Evolutionary conservation across 1,140 invertebrate species (phyloP), one percentile per base, ranked within the genome.

Genomic region (Monochamus saltuarius): DNA sequence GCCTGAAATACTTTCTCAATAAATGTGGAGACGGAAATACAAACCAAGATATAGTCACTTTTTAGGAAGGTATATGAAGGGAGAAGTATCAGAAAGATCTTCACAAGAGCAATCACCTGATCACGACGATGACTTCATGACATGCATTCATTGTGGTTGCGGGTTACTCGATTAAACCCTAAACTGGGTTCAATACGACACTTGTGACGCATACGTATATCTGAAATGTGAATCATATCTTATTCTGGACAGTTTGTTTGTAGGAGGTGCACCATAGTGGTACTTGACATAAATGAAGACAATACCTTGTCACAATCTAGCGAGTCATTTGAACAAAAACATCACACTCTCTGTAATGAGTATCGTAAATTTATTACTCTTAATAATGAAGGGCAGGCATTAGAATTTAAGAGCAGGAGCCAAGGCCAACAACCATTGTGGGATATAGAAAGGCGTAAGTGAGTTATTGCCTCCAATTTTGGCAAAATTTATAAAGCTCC

Each of bases 361-460:
- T n/a, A n/a, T n/a, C n/a, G n/a, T n/a, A n/a, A n/a, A n/a, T n/a
- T n/a, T n/a, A n/a, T n/a, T n/a, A n/a, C n/a, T n/a, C n/a, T 34
- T 63, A 43, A 16, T 19, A n/a, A 36, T 40, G n/a, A 54, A 65
- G 17, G 52, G 43, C 14, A 40, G 17, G 17, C 39, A n/a, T n/a
- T 40, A 10, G 37, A 40, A 13, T 4, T 17, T 29, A 16, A 29
- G 11, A 45, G 16, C 14, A 34, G 11, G 7, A 36, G 35, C 9
- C 40, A 56, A 45, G 46, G 54, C 14, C 6, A 45, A 29, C 35
- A 16, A 14, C 11, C 11, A 13, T 6, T 45, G 4, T 56, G 54
- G 54, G 10, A 29, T 7, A 17, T n/a, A 35, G 34, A 56, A 45
- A 22, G 54, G 13, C 13, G 16, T 34, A 43, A 43, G 19, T 34